Percentiles rank a stretch among this genome's conserved stretches.
These are phyloP conservation scores for Phymatocera aterrima DNA, from an alignment of 2,888 invertebrate genomes.

Conservation along the genomic window DNA sequence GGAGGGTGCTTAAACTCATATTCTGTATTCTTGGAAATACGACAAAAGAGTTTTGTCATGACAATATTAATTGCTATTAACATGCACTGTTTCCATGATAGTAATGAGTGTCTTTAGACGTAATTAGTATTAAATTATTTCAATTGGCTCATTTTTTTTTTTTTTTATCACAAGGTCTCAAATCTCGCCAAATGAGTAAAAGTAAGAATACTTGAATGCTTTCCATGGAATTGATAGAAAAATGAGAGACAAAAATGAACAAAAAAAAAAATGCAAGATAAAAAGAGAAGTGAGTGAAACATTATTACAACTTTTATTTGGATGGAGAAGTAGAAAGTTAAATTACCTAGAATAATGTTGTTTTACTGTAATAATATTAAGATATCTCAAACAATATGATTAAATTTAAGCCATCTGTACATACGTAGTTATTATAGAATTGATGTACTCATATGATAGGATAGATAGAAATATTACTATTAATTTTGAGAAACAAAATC, in stretches of 20 bases:
- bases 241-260: background rate
- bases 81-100: background rate
- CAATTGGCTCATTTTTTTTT: background rate
- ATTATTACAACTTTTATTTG: background rate
- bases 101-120: background rate
- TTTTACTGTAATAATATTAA: constrained; percentile 16
- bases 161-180: too few species aligned
- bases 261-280: background rate
- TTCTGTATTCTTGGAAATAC: background rate
- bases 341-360: constrained; percentile 1
- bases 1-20: background rate
- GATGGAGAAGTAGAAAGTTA: constrained; percentile 11
- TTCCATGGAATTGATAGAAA: too few species aligned
- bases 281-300: background rate
- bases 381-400: background rate
- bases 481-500: constrained; percentile 7
- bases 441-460: background rate
- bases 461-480: constrained; percentile 34
- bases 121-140: constrained; percentile 11
- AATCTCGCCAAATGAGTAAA: background rate
- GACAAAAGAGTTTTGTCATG: background rate
- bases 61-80: background rate
- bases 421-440: constrained; percentile 36
- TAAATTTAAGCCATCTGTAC: constrained; percentile 40
- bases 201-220: background rate